Conservation (phyloP, 2,113 vertebrate genomes). For the Tychaedon coryphoeus region DNA sequence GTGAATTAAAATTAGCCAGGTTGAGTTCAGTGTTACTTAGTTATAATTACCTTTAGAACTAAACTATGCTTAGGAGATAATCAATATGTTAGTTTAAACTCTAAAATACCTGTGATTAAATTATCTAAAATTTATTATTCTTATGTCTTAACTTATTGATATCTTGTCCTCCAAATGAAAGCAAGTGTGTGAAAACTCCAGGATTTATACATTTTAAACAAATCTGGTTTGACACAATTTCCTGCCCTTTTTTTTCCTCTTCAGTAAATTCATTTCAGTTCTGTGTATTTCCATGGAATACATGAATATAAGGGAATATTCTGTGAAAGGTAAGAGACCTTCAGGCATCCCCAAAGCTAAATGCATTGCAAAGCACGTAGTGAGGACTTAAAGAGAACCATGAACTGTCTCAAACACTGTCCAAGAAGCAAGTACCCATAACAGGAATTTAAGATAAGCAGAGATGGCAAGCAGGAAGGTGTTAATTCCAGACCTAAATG, state of each 20-base stretch:
- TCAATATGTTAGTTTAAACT: not conserved
- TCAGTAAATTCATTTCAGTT: not conserved
- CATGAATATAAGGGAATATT: not conserved
- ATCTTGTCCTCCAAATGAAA: not conserved
- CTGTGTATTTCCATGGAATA: not conserved
- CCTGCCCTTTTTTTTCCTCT: not conserved
- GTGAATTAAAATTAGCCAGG: not conserved
- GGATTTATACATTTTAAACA: not conserved
- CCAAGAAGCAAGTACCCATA: not conserved
- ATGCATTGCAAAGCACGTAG: not conserved
- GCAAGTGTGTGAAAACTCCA: not conserved
- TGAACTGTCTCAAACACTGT: not conserved
- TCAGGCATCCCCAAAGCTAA: not conserved
- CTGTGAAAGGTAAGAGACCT: constrained; percentile 1
- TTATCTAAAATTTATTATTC: not conserved
- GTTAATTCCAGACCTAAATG: fast-evolving
- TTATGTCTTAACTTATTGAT: not conserved
- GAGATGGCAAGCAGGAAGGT: not conserved
- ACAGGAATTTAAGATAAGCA: not conserved
- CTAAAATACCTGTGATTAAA: not conserved
- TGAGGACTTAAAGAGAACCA: not conserved
- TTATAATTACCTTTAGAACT: not conserved
- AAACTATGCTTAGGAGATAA: not conserved
- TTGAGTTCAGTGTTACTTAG: not conserved
- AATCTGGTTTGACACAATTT: constrained; percentile 10